Evolutionary conservation across 2,113 vertebrate genomes (phyloP).

Genomic region (Hydropotes inermis): DNA sequence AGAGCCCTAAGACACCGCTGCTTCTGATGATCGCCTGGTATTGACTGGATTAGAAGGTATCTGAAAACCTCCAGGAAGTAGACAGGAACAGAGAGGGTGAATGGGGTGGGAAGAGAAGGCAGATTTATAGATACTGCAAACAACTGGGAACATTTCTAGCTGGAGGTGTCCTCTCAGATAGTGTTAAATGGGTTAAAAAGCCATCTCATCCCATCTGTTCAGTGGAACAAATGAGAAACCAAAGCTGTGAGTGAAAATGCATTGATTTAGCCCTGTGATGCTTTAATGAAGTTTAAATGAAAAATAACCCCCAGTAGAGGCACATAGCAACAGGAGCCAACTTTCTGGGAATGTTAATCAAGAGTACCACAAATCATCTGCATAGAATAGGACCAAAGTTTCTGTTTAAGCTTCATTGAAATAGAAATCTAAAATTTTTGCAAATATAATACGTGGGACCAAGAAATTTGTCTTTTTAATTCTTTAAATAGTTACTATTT

Average conservation of each 20-base stretch:
- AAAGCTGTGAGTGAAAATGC: not conserved
- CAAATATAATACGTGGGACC: not conserved
- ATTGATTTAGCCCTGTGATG: not conserved
- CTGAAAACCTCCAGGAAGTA: not conserved
- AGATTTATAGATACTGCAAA: slow-evolving; percentile 21
- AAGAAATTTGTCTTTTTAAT: slow-evolving; percentile 31
- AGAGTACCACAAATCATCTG: not conserved
- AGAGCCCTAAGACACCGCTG: not conserved
- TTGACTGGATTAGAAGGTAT: not conserved
- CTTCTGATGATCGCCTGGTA: not conserved
- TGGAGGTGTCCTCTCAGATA: slow-evolving; percentile 21
- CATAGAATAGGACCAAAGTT: not conserved
- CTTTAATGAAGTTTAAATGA: slow-evolving; percentile 48
- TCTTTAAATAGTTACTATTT: not conserved
- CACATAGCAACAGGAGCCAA: not conserved
- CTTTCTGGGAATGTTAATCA: not conserved
- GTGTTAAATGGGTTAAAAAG: slow-evolving; percentile 48
- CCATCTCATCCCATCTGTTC: slow-evolving; percentile 41
- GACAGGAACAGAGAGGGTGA: not conserved
- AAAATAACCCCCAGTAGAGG: not conserved
- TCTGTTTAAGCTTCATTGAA: not conserved
- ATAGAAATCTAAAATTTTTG: slow-evolving; percentile 34
- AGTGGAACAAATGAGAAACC: slow-evolving; percentile 41
- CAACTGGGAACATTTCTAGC: slow-evolving; percentile 6
- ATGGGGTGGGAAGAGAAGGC: not conserved